Evolutionary conservation across 1,140 invertebrate species (phyloP).

Genomic region (Heliconius himera): DNA sequence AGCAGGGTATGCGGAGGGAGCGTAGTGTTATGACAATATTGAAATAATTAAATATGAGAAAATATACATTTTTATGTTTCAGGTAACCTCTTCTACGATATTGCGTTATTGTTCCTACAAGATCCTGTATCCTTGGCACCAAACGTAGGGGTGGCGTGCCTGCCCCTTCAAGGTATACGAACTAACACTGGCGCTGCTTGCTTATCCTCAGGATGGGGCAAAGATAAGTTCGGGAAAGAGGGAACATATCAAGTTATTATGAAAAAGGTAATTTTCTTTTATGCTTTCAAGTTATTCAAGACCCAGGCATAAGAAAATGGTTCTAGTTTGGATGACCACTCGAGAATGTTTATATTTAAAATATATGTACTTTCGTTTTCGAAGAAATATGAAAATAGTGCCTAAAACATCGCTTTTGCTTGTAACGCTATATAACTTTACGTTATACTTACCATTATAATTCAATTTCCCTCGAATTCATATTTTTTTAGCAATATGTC

Average conservation of each 20-base stretch:
- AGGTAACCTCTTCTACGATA: conserved; percentile 56
- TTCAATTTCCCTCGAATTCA: too few relatives aligned
- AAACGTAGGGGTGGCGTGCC: conserved; percentile 87
- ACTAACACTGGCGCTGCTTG: conserved; percentile 69
- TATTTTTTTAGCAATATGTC: too few relatives aligned
- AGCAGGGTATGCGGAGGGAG: too few relatives aligned
- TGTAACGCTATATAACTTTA: too few relatives aligned
- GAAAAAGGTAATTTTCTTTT: conserved; percentile 69
- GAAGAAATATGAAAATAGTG: too few relatives aligned
- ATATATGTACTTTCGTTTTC: too few relatives aligned
- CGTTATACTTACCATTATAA: too few relatives aligned
- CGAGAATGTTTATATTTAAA: not conserved
- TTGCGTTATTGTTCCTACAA: conserved; percentile 51
- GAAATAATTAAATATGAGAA: not conserved
- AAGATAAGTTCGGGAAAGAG: conserved; percentile 82
- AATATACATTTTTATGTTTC: conserved; percentile 19
- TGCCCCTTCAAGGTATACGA: conserved; percentile 76
- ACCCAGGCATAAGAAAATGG: not conserved
- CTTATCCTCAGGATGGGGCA: conserved; percentile 87
- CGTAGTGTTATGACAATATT: too few relatives aligned
- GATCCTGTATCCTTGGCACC: conserved; percentile 64
- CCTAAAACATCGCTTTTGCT: too few relatives aligned
- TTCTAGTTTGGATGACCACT: not conserved
- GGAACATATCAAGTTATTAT: conserved; percentile 83
- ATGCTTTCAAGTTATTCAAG: not conserved